A percentile compares a stretch with the other conserved stretches of the same genome.
Evolutionary conservation across 2,113 vertebrate species (phyloP).

Genomic region (Theristicus caerulescens): DNA sequence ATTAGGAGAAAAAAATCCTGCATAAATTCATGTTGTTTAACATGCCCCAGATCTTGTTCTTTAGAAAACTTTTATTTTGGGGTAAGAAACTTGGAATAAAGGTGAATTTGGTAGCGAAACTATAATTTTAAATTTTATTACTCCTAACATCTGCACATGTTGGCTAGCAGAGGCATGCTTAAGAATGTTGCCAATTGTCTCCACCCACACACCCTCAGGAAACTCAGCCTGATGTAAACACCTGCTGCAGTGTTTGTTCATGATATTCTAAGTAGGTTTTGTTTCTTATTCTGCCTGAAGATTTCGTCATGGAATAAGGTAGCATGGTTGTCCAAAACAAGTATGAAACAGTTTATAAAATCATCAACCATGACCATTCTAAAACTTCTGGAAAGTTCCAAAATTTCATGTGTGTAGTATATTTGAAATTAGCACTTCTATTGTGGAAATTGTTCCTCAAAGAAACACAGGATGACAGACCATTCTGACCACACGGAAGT

Average conservation of each 20-base stretch:
- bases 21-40: background rate
- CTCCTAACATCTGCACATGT: background rate
- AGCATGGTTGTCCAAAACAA: background rate
- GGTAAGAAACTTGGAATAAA: background rate
- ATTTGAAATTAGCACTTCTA: background rate
- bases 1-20: background rate
- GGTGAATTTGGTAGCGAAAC: background rate
- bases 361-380: background rate
- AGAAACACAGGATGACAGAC: background rate
- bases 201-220: background rate
- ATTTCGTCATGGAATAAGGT: background rate
- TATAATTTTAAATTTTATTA: background rate
- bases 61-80: background rate
- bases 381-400: background rate
- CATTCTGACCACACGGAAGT: background rate
- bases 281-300: background rate
- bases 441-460: background rate
- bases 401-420: background rate
- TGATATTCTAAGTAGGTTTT: background rate
- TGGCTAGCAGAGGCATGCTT: slow-evolving; percentile 36
- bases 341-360: background rate
- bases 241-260: background rate
- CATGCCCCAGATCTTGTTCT: background rate
- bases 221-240: background rate
- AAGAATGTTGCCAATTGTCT: slow-evolving; percentile 32